These are phyloP conservation scores for Pristis pectinata DNA, from an alignment of 2,797 vertebrate species.

Conservation along the genomic window DNA sequence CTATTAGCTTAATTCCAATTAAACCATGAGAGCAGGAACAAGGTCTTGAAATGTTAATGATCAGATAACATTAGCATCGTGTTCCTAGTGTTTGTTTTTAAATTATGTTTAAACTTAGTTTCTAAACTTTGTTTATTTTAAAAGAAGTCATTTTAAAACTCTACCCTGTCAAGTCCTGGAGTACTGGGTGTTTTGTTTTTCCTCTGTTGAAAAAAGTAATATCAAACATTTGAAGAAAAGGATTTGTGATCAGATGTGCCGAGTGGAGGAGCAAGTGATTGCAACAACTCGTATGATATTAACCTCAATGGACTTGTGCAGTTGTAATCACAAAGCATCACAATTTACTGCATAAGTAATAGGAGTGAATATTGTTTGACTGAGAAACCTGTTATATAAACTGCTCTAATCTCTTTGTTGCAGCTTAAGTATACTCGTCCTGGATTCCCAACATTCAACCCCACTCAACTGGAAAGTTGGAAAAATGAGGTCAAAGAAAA, in stretches of 20 bases:
- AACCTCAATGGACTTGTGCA: background rate
- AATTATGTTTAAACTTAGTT: no score
- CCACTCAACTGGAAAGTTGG: conserved; percentile 81
- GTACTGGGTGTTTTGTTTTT: background rate
- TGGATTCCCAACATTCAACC: conserved; percentile 84
- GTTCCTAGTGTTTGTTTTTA: background rate
- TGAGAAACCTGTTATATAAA: background rate
- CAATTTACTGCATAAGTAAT: background rate
- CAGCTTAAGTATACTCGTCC: conserved; percentile 95
- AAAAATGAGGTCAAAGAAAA: conserved; percentile 93
- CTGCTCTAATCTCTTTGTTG: background rate
- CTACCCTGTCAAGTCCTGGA: background rate
- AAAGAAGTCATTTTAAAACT: no score
- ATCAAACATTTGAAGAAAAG: background rate
- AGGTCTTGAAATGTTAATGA: background rate
- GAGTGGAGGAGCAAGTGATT: background rate
- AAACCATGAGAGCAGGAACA: background rate
- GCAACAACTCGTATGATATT: background rate
- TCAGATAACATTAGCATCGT: background rate
- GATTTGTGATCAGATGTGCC: background rate
- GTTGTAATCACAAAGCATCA: background rate
- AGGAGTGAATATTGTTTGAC: background rate
- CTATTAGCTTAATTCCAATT: background rate
- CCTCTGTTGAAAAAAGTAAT: background rate
- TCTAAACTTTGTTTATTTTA: no score